phyloP scores from a whole-genome alignment of 35 echinoderm and acorn worm genomes.

The Stichopus chloronotus region DNA sequence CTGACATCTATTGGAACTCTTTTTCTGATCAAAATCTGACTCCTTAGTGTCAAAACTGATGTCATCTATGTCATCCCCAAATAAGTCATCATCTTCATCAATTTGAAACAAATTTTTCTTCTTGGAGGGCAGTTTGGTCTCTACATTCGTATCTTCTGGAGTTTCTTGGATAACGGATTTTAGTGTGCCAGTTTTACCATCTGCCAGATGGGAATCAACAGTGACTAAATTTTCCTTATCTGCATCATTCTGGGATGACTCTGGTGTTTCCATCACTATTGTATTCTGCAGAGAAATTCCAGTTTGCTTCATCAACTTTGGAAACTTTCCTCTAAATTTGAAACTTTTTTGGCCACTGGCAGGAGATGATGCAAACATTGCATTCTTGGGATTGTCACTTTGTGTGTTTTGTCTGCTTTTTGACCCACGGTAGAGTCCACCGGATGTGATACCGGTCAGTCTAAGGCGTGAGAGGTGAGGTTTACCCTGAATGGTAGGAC shows the following conservation, averaged over 20 bases:
- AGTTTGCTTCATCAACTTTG: not conserved
- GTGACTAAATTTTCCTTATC: not conserved
- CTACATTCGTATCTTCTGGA: not conserved
- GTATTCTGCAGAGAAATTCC: not conserved
- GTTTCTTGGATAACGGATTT: not conserved
- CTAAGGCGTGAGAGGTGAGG: slow-evolving; percentile 38
- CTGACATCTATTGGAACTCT: not conserved
- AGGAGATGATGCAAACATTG: not conserved
- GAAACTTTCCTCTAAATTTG: slow-evolving; percentile 17
- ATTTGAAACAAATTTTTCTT: slow-evolving; percentile 21
- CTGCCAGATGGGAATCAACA: not conserved
- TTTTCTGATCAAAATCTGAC: not conserved
- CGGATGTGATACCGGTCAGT: not conserved
- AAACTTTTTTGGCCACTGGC: slow-evolving; percentile 10
- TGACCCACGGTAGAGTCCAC: not conserved
- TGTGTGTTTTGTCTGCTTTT: not conserved
- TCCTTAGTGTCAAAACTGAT: not conserved
- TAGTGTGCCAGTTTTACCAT: not conserved
- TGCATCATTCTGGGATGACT: not conserved
- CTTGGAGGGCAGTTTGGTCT: not conserved
- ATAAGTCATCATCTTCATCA: slow-evolving; percentile 29
- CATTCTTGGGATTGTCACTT: not conserved
- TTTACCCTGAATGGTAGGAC: not conserved
- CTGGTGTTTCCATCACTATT: slow-evolving; percentile 20
- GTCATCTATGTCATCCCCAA: slow-evolving; percentile 2